Conservation (phyloP, 2,113 vertebrate genomes). For the Heterochromis multidens region DNA sequence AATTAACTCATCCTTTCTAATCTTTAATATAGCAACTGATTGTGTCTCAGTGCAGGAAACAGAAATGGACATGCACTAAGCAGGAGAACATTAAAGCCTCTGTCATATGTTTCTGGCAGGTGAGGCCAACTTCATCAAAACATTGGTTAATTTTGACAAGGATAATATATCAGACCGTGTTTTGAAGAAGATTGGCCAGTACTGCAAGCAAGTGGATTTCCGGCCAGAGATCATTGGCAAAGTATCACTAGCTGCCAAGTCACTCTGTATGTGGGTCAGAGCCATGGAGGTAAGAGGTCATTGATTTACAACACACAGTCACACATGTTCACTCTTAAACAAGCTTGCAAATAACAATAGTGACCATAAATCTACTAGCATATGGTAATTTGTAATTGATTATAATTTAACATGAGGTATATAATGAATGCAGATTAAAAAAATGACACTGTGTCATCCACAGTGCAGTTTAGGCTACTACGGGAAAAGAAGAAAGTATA, state of each 20-base stretch:
- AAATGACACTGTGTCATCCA: not conserved
- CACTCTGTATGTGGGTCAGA: constrained; percentile 92
- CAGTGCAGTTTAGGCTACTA: not conserved
- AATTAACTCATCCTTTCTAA: not conserved
- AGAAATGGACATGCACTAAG: no score
- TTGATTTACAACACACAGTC: not conserved
- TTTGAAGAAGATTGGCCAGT: constrained; percentile 83
- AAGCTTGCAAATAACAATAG: not conserved
- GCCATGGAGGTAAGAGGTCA: constrained; percentile 84
- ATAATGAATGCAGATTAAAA: not conserved
- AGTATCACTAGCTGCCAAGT: constrained; percentile 86
- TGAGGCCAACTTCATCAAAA: constrained; percentile 87
- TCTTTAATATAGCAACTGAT: not conserved
- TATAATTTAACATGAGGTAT: not conserved
- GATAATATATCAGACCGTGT: constrained; percentile 87
- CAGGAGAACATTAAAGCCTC: not conserved
- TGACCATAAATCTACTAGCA: not conserved
- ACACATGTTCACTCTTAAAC: not conserved
- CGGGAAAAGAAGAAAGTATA: not conserved
- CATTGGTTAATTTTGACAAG: constrained; percentile 87
- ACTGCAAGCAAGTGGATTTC: constrained; percentile 84
- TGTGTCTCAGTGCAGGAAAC: no score
- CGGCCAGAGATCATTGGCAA: constrained; percentile 85
- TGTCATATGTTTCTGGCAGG: constrained; percentile 67
- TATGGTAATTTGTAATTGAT: not conserved